phyloP scores from a whole-genome alignment of 2,888 invertebrate species.

The Slavum lentiscoides region DNA sequence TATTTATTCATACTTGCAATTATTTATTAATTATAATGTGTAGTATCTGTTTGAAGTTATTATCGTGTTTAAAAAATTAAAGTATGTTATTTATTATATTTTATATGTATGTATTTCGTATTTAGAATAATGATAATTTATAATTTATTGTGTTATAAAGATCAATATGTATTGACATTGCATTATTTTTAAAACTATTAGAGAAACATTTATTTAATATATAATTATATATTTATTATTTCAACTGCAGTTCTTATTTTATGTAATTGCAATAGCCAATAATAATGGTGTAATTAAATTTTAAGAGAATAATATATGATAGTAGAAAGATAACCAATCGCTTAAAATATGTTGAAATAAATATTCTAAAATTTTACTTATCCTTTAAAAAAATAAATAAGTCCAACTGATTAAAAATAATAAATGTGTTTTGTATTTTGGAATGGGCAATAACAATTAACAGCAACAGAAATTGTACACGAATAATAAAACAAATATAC shows the following conservation, averaged over 20 bases:
- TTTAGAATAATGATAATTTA: neutral
- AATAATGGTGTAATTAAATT: too few species aligned
- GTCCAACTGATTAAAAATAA: too few species aligned
- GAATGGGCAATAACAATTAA: too few species aligned
- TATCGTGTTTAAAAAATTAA: neutral
- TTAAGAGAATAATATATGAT: too few species aligned
- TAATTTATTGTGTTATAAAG: slow-evolving; percentile 1
- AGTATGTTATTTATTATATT: slow-evolving; percentile 21
- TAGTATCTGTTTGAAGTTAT: neutral
- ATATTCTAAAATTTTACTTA: too few species aligned
- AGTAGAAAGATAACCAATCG: too few species aligned
- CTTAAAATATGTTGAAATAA: too few species aligned
- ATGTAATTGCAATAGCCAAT: too few species aligned
- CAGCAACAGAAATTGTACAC: too few species aligned
- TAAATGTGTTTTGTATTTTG: too few species aligned
- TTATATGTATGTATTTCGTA: slow-evolving; percentile 3
- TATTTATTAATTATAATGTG: neutral
- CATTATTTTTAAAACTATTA: neutral
- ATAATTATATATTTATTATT: neutral
- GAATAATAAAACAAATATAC: too few species aligned
- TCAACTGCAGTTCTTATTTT: neutral
- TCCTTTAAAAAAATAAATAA: too few species aligned
- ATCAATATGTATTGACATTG: neutral
- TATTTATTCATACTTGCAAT: neutral
- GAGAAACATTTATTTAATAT: neutral